phyloP scores from a whole-genome alignment of 2,797 vertebrate genomes.

The Acanthornis magna region DNA sequence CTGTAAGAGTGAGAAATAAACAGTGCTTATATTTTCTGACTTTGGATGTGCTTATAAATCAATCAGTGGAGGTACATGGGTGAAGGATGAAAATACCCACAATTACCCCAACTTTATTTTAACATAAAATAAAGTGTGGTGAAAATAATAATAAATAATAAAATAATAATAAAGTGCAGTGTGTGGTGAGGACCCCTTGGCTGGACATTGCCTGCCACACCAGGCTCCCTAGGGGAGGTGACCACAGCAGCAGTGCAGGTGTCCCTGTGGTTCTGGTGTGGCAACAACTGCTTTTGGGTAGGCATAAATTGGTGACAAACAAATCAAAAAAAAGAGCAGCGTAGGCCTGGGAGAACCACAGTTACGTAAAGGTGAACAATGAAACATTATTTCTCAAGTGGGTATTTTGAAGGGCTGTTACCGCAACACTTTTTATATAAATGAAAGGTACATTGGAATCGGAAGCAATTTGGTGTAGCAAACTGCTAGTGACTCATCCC shows the following conservation, averaged over 20 bases:
- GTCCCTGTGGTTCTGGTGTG: background rate
- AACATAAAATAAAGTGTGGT: no score
- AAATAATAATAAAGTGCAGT: no score
- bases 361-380: conserved; percentile 12
- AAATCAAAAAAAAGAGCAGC: background rate
- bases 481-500: conserved; percentile 35
- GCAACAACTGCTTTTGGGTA: fast-evolving
- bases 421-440: background rate
- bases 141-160: no score
- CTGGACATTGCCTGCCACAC: background rate
- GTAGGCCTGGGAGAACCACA: background rate
- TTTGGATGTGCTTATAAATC: fast-evolving
- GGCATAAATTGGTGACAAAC: background rate
- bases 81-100: background rate
- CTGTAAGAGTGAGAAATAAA: background rate
- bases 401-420: conserved; percentile 42
- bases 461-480: conserved; percentile 39
- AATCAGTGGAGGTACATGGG: background rate
- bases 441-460: conserved; percentile 23
- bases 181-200: background rate
- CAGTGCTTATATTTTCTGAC: background rate
- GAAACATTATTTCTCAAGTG: conserved; percentile 9
- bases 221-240: background rate
- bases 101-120: background rate
- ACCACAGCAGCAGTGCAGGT: fast-evolving